A percentile compares a stretch with the other conserved stretches of the same genome.
These are phyloP conservation scores for Thymallus thymallus DNA, from an alignment of 2,113 vertebrate genomes.

Conservation along the genomic window DNA sequence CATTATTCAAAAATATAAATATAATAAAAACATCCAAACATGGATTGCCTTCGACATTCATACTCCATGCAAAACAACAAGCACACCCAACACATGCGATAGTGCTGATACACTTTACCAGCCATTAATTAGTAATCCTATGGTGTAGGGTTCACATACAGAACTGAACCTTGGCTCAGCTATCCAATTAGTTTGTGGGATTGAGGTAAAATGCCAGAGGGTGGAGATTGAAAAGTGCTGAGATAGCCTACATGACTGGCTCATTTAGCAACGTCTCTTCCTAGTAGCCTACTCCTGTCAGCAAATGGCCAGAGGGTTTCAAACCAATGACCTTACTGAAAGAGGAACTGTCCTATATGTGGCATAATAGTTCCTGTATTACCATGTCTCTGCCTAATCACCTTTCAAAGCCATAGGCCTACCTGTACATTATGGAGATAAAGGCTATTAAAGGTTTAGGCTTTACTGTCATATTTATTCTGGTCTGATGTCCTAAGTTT, in stretches of 20 bases:
- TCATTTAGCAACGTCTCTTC: constrained; percentile 8
- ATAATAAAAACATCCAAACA: too few relatives aligned
- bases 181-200: constrained; percentile 46
- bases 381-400: too few relatives aligned
- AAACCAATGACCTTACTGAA: too few relatives aligned
- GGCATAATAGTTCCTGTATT: too few relatives aligned
- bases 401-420: too few relatives aligned
- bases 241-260: constrained; percentile 20
- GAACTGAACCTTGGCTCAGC: constrained; percentile 27
- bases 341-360: too few relatives aligned
- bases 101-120: not conserved
- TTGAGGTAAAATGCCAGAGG: constrained; percentile 42
- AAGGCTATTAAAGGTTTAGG: too few relatives aligned
- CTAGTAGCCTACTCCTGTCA: not conserved
- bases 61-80: not conserved
- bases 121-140: constrained; percentile 3
- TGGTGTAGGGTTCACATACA: not conserved
- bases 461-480: too few relatives aligned
- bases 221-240: constrained; percentile 32
- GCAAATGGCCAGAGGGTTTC: not conserved
- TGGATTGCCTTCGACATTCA: not conserved
- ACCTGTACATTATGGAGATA: too few relatives aligned
- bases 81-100: not conserved
- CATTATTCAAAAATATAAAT: too few relatives aligned
- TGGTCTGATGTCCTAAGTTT: too few relatives aligned